Conservation (phyloP, 2,113 vertebrate species). For the Colius striatus region DNA sequence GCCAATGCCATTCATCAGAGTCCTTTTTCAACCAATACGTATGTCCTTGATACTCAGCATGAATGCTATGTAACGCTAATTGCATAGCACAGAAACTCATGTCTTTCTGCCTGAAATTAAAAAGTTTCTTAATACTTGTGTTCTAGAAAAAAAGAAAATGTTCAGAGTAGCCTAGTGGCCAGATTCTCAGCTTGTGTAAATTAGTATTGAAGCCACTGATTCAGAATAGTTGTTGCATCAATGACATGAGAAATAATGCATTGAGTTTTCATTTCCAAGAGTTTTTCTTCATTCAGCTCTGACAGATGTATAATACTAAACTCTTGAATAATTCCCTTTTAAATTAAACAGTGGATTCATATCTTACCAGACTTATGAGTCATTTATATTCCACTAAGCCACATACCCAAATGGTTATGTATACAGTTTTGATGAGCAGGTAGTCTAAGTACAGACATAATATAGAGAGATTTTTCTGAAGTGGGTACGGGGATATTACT, state of each 20-base stretch:
- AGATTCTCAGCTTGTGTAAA: background rate
- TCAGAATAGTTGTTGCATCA: constrained; percentile 7
- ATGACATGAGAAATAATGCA: background rate
- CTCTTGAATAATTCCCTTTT: constrained; percentile 40
- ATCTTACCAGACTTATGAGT: constrained; percentile 44
- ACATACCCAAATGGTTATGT: constrained; percentile 38
- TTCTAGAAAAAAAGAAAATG: background rate
- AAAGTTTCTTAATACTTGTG: constrained; percentile 6
- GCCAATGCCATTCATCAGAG: background rate
- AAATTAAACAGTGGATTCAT: constrained; percentile 48
- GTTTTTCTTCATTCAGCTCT: constrained; percentile 22
- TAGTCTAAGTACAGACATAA: constrained; percentile 50
- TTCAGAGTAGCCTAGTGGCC: background rate
- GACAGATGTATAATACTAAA: constrained; percentile 6
- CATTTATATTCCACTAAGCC: constrained; percentile 52
- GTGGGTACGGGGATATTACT: constrained; percentile 25
- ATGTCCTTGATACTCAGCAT: background rate
- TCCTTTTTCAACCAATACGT: background rate
- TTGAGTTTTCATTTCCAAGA: constrained; percentile 17
- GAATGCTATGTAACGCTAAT: background rate
- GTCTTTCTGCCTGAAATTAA: background rate
- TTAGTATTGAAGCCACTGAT: constrained; percentile 18
- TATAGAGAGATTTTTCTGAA: constrained; percentile 38
- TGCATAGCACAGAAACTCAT: background rate
- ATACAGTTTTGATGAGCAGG: constrained; percentile 50